Percentiles rank a stretch among this genome's conserved stretches.
Evolutionary conservation across 2,113 vertebrate genomes (phyloP).

Genomic region (Anarhynchus alexandrinus): DNA sequence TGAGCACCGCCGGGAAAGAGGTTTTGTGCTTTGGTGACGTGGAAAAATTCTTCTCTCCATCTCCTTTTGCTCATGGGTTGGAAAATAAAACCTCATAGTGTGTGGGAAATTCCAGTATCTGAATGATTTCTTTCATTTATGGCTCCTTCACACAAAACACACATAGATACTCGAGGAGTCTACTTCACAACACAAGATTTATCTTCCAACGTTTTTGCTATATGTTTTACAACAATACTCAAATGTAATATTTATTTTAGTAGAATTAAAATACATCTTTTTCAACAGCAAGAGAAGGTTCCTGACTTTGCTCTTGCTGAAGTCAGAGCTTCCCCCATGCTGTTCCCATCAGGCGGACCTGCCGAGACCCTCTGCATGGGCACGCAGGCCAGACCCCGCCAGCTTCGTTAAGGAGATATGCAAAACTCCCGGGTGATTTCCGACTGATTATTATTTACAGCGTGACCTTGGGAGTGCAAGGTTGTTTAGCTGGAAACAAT

Average conservation of each 20-base stretch:
- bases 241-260: too few species aligned
- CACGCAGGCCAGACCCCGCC: too few species aligned
- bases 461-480: neutral
- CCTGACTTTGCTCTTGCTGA: neutral
- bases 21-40: neutral
- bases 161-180: neutral
- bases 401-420: accelerated
- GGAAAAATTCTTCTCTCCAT: neutral
- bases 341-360: neutral
- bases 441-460: neutral
- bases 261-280: accelerated
- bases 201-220: accelerated
- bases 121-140: neutral
- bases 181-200: neutral
- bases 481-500: neutral
- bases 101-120: too few species aligned
- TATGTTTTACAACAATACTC: accelerated
- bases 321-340: neutral
- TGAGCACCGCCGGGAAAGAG: neutral
- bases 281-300: neutral
- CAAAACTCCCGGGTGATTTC: neutral
- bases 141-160: neutral
- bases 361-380: neutral
- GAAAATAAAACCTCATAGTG: neutral
- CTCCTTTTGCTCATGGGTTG: neutral